phyloP scores from a whole-genome alignment of 2,113 vertebrate genomes.

The Ciconia stormi region DNA sequence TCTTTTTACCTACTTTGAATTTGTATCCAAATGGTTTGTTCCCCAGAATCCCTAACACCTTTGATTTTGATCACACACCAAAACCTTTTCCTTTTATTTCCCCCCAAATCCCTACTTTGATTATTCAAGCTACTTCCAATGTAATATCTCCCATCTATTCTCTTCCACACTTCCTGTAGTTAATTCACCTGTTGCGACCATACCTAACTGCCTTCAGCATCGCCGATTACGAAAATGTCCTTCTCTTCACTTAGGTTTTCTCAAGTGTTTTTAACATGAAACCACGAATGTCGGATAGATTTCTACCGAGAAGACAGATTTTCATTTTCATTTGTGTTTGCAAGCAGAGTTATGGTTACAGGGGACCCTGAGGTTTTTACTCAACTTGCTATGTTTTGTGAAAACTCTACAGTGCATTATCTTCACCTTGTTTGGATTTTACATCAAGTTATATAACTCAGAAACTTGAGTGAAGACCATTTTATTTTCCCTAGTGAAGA shows the following conservation, averaged over 20 bases:
- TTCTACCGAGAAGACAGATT: not conserved
- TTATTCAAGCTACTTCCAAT: not conserved
- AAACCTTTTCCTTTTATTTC: not conserved
- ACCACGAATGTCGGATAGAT: not conserved
- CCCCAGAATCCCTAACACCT: not conserved
- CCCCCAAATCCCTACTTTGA: not conserved
- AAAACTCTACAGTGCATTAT: not conserved
- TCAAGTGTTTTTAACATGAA: not conserved
- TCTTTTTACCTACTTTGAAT: not conserved
- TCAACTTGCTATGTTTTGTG: not conserved
- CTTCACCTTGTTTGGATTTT: not conserved
- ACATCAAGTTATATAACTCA: not conserved
- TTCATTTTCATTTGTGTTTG: not conserved
- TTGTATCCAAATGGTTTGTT: not conserved
- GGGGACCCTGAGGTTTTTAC: not conserved
- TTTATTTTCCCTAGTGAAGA: not conserved
- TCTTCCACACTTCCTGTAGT: not conserved
- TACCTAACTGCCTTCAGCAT: not conserved
- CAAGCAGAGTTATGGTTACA: not conserved
- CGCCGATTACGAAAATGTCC: not conserved
- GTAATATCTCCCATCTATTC: not conserved
- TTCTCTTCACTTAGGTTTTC: not conserved
- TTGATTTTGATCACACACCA: not conserved
- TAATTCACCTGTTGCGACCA: not conserved
- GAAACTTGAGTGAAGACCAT: not conserved